These are phyloP conservation scores for Maccullochella peelii DNA, from an alignment of 2,113 vertebrate genomes.

Conservation along the genomic window DNA sequence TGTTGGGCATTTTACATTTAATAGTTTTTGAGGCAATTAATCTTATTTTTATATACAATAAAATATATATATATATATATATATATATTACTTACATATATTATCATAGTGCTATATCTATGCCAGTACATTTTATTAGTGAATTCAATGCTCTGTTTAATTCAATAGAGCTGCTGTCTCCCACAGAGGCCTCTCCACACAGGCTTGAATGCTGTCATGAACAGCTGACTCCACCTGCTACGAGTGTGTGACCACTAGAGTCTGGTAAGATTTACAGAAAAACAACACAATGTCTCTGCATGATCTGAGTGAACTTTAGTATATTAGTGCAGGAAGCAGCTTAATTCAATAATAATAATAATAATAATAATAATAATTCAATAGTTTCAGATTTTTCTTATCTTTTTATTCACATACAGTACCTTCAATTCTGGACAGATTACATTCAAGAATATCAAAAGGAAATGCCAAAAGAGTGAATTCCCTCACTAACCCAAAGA, in stretches of 20 bases:
- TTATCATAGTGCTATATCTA: not conserved
- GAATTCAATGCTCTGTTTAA: not conserved
- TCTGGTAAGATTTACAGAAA: not conserved
- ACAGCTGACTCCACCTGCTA: constrained; percentile 68
- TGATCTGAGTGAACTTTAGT: not conserved
- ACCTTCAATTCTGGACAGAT: constrained; percentile 74
- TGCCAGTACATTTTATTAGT: not conserved
- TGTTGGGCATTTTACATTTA: no score
- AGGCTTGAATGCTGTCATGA: constrained; percentile 32
- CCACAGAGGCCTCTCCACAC: constrained; percentile 45
- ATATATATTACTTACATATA: no score
- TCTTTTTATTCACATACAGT: constrained; percentile 76
- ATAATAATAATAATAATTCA: no score
- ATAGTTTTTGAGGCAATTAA: not conserved
- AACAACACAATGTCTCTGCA: not conserved
- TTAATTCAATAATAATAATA: not conserved
- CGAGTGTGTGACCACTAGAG: constrained; percentile 15
- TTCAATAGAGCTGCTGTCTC: constrained; percentile 32
- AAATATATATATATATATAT: no score
- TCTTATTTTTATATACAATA: not conserved
- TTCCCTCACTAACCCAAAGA: constrained; percentile 43
- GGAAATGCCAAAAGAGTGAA: constrained; percentile 56
- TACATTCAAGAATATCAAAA: constrained; percentile 82
- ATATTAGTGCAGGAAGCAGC: not conserved
- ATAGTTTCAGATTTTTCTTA: constrained; percentile 16